phyloP scores from a whole-genome alignment of 2,888 invertebrate genomes.

The Pyrrhosoma nymphula region DNA sequence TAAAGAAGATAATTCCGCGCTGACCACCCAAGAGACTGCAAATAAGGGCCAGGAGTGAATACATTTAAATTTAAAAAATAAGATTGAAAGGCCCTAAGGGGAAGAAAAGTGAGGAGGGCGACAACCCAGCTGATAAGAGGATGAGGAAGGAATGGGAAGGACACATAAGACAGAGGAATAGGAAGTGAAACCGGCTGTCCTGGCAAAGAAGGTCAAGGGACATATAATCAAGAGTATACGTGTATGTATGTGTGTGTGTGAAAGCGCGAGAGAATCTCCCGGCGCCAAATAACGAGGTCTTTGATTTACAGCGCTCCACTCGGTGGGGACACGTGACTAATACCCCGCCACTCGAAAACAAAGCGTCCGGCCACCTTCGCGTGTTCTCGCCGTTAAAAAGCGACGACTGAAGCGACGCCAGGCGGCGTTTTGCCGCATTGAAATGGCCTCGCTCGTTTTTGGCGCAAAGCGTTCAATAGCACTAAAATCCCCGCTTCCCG shows the following conservation, averaged over 20 bases:
- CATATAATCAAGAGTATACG: background rate
- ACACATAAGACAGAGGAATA: background rate
- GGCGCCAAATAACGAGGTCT: slow-evolving; percentile 31
- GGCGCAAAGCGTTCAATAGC: slow-evolving; percentile 58
- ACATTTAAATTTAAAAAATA: background rate
- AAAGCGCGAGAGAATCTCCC: background rate
- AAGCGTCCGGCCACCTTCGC: slow-evolving; percentile 66
- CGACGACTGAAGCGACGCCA: slow-evolving; percentile 37
- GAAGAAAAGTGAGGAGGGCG: background rate
- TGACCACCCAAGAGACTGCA: background rate
- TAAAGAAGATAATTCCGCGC: too few relatives aligned
- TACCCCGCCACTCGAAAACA: slow-evolving; percentile 48
- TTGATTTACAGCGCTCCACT: slow-evolving; percentile 56
- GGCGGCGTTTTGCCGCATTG: slow-evolving; percentile 49
- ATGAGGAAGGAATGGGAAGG: background rate
- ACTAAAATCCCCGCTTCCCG: slow-evolving; percentile 35
- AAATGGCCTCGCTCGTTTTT: slow-evolving; percentile 51
- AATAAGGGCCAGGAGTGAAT: background rate
- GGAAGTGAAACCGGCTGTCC: background rate
- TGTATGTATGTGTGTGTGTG: too few relatives aligned
- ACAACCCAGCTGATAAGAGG: background rate
- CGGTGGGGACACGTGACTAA: slow-evolving; percentile 56
- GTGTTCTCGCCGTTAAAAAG: slow-evolving; percentile 60
- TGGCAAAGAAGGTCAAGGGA: background rate
- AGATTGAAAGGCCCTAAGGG: background rate